These are phyloP conservation scores for Lottia gigantea DNA, from an alignment of 2,888 invertebrate genomes.

Conservation along the genomic window DNA sequence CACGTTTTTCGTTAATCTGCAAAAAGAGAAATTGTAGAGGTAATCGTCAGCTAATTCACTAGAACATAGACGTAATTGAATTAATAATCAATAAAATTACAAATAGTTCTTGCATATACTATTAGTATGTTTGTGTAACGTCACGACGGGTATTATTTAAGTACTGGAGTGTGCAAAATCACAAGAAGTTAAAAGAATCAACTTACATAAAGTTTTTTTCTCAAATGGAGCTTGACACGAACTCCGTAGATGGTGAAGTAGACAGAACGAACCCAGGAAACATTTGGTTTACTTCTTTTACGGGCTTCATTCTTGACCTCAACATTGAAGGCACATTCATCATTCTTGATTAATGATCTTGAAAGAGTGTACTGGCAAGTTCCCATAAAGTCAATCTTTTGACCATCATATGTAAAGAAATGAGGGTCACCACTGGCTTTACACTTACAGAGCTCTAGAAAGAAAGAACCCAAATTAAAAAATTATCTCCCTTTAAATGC, in stretches of 20 bases:
- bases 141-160: no score
- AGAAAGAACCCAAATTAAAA: neutral
- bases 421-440: constrained; percentile 59
- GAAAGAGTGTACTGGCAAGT: constrained; percentile 60
- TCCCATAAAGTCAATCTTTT: constrained; percentile 53
- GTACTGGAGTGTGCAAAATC: no score
- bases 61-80: no score
- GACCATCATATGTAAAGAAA: constrained; percentile 59
- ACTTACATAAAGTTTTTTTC: constrained; percentile 35
- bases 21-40: neutral
- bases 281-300: constrained; percentile 29
- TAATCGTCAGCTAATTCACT: no score
- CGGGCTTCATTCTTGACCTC: constrained; percentile 42
- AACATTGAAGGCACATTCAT: constrained; percentile 36
- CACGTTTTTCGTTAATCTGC: constrained; percentile 28
- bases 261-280: constrained; percentile 37
- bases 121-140: no score
- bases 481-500: no score
- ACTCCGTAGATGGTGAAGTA: constrained; percentile 34
- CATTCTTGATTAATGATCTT: constrained; percentile 29
- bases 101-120: no score
- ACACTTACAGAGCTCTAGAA: constrained; percentile 37
- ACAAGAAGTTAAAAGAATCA: no score
- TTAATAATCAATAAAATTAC: no score
- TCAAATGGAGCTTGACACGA: constrained; percentile 25